phyloP scores from a whole-genome alignment of 1,140 invertebrate species.

The Scaptomyza hsui region DNA sequence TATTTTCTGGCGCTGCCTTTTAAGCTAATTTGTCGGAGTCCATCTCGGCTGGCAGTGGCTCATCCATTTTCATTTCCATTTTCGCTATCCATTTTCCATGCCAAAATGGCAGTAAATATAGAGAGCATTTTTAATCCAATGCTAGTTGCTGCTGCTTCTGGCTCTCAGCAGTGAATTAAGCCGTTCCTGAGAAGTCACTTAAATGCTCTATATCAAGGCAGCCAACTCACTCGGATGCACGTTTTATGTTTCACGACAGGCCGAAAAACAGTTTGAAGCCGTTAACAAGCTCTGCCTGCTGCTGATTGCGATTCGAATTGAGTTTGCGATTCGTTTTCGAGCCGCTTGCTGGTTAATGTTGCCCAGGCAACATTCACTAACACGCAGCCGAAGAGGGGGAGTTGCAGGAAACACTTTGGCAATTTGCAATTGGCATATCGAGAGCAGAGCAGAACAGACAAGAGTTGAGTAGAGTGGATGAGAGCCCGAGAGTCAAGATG shows the following conservation, averaged over 20 bases:
- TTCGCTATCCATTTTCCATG: neutral
- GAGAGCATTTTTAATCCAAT: conserved; percentile 63
- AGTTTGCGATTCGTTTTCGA: neutral
- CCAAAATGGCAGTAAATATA: conserved; percentile 10
- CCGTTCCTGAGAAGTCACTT: conserved; percentile 41
- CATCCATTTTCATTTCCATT: conserved; percentile 31
- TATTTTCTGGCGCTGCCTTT: conserved; percentile 38
- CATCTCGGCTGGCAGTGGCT: conserved; percentile 1
- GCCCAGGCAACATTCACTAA: conserved; percentile 50
- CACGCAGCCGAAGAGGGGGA: neutral
- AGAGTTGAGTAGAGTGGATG: neutral
- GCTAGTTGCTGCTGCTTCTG: conserved; percentile 5
- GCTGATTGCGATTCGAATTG: conserved; percentile 27
- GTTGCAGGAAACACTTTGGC: conserved; percentile 48
- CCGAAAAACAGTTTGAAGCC: conserved; percentile 27
- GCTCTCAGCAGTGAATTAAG: conserved; percentile 17
- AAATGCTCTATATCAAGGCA: conserved; percentile 14
- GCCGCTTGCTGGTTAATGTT: conserved; percentile 53
- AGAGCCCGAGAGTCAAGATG: conserved; percentile 41
- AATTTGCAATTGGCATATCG: conserved; percentile 80
- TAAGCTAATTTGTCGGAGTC: conserved; percentile 65
- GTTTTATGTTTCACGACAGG: conserved; percentile 1
- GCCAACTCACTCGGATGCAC: neutral
- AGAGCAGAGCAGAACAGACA: conserved; percentile 34
- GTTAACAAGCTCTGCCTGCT: conserved; percentile 40